A percentile compares a stretch with the other conserved stretches of the same genome.
phyloP scores from a whole-genome alignment of 2,113 vertebrate genomes.

The Halichoerus grypus region DNA sequence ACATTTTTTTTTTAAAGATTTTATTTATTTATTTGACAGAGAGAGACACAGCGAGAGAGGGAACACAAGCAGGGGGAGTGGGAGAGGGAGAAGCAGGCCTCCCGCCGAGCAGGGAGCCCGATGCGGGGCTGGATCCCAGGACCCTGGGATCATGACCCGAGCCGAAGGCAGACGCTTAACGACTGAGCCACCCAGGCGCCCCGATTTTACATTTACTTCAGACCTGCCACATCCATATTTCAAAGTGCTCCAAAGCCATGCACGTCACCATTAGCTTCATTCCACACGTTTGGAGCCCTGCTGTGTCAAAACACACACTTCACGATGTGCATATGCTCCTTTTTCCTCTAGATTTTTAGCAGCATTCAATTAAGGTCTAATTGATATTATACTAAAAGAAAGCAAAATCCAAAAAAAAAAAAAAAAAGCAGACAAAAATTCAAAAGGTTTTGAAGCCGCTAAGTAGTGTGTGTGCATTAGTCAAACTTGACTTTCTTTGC shows the following conservation, averaged over 20 bases:
- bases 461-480: too few relatives aligned
- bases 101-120: too few relatives aligned
- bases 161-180: too few relatives aligned
- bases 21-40: too few relatives aligned
- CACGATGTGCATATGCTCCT: not conserved
- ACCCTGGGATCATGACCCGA: too few relatives aligned
- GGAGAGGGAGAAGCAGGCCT: too few relatives aligned
- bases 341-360: not conserved
- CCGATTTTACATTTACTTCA: not conserved
- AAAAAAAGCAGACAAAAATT: not conserved
- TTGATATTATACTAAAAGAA: slow-evolving; percentile 2
- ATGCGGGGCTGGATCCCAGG: too few relatives aligned
- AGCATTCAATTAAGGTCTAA: not conserved
- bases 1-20: not conserved
- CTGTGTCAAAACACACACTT: not conserved
- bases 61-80: too few relatives aligned
- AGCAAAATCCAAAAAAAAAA: not conserved
- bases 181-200: too few relatives aligned
- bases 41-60: too few relatives aligned
- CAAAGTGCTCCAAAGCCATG: not conserved
- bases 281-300: not conserved
- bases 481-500: not conserved
- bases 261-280: not conserved
- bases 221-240: not conserved
- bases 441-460: not conserved